Base-by-base conservation (phyloP, 2,113 vertebrate species). In the Brevimyrus niger region DNA sequence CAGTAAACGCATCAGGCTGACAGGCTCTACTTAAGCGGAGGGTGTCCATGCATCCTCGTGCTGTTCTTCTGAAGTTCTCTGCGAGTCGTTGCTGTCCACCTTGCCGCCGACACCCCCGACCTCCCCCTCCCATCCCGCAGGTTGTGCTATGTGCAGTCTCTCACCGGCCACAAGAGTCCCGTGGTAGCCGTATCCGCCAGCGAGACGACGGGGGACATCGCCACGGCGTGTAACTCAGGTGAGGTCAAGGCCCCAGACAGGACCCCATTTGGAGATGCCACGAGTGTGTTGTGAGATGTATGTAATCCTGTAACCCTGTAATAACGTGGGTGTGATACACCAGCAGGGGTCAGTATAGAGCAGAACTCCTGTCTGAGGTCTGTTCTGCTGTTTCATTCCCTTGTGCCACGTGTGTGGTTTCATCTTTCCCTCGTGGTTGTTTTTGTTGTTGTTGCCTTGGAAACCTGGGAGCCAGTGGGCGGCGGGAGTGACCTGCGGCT, bases 151-250 rank as follows among this genome's bases (percentile, higher is more conserved):
- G 98, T 99, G 0, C 98, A 99, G 94, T 99, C 97, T 90, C 97
- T 99, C 89, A 94, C 97, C 0, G 98, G 98, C 50, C 98, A 99
- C 95, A 99, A 99, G 93, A 99, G 97, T 91, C 98, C 98, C 0
- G 98, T 99, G 91, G 99, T 97, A 0, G 97, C 98, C 0, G 98
- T 99, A 89, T 99, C 98, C 10, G 98, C 98, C 88, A 99, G 98
- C 4, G 98, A 99, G 94, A 99, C 98, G 8, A 97, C 98, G 0
- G 98, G 98, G 2, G 98, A 99, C 93, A 98, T 99, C 27, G 98
- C 98, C 35, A 99, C 98, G 1, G 98, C 99, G 44, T 99, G 98
- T 92, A 97, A 98, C 92, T 99, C 98, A 92, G 98, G 98, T 99
- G 94, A 94, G 91, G 53, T 61, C 38, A 94, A 91, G 53, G 2